Evolutionary conservation across 2,888 invertebrate genomes (phyloP), one percentile per base, ranked within the genome.

Genomic region (Drosophila antonietae): DNA sequence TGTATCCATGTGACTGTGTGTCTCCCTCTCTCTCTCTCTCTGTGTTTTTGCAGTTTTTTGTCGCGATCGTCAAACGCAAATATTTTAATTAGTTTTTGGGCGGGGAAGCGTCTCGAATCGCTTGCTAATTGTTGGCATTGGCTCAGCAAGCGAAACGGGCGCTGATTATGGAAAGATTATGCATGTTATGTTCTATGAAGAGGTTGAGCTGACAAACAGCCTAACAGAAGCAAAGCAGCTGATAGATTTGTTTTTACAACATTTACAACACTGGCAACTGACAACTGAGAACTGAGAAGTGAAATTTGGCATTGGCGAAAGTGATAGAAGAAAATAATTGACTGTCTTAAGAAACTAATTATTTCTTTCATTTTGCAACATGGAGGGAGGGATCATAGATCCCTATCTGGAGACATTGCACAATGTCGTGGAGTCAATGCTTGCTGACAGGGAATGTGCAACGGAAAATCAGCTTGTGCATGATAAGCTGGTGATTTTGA

Each of bases 31-130:
- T 49, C 20, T 9, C 8, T 12, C 12, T 20, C 5, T 10, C 15
- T 46, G 37, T 59, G 2, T 41, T 39, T 39, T 39, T 81, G 64
- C 68, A 71, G 74, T 78, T 70, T 70, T 78, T 70, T 80, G 71
- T 71, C 55, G 81, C 73, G 87, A 86, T 86, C 75, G 58, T 43
- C 58, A 67, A 75, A 80, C 75, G 75, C 78, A 86, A 82, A 87
- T 80, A 89, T 89, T 86, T 84, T 86, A 86, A 86, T 86, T 86
- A 87, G 85, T 82, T 86, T 89, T 87, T 71, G 85, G 80, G 82
- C 47, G 68, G 47, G 66, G 68, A 62, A 67, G 59, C 59, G 73
- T 73, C 63, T 58, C 66, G 62, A 75, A 70, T 73, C 73, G 64
- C 58, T 86, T 58, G 77, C 78, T 78, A 83, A 78, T 83, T 80